phyloP scores from a whole-genome alignment of 1,140 invertebrate species.

The Pogonomyrmex barbatus region DNA sequence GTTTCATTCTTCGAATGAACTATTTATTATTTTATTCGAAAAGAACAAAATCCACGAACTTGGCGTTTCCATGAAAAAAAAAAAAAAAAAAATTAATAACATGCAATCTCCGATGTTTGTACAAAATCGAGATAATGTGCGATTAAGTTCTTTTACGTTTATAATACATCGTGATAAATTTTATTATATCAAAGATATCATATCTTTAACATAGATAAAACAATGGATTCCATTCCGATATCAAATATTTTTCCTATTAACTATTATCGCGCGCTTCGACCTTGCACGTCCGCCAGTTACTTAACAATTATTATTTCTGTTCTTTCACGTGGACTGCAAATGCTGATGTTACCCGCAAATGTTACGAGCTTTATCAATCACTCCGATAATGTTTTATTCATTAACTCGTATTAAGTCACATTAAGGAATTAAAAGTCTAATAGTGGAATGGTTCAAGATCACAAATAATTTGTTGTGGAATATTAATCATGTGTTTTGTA shows the following conservation, averaged over 20 bases:
- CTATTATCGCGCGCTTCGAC: not conserved
- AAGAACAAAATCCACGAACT: conserved; percentile 4
- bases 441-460: not conserved
- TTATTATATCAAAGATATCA: conserved; percentile 7
- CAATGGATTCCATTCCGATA: conserved; percentile 17
- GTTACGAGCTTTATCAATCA: not conserved
- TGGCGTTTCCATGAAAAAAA: not conserved
- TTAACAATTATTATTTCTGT: not conserved
- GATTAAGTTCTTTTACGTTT: not conserved
- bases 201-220: conserved; percentile 12
- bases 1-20: not conserved
- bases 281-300: not conserved
- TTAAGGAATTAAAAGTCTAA: conserved; percentile 28
- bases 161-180: conserved; percentile 1
- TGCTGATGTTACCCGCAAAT: not conserved
- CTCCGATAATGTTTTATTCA: not conserved
- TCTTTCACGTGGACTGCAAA: not conserved
- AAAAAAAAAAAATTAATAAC: not conserved
- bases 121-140: conserved; percentile 5
- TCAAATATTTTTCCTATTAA: conserved; percentile 48
- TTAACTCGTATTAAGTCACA: not conserved
- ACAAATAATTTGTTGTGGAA: not conserved
- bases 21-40: not conserved
- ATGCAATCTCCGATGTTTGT: not conserved
- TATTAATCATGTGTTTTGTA: conserved; percentile 19